Conservation (phyloP, 2,113 vertebrate species). For the Potamarius usumacintae region DNA sequence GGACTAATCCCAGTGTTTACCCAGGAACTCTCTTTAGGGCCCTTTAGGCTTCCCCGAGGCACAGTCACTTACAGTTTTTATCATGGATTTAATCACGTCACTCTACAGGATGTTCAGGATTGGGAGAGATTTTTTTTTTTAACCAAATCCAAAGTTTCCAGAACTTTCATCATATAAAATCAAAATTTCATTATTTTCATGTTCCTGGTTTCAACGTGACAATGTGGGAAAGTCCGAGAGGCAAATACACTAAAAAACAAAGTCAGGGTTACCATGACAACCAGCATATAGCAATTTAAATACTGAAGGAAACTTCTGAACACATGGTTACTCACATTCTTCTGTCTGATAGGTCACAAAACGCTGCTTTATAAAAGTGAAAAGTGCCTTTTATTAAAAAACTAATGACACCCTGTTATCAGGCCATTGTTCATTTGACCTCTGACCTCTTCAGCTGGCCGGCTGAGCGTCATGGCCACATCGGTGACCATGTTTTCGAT, state of each 20-base stretch:
- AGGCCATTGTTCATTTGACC: neutral
- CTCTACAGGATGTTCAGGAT: too few species aligned
- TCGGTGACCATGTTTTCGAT: constrained; percentile 78
- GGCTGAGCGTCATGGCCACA: constrained; percentile 71
- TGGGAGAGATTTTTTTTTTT: too few species aligned
- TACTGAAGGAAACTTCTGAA: neutral
- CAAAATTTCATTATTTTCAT: too few species aligned
- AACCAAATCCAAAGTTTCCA: too few species aligned
- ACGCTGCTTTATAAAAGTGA: neutral
- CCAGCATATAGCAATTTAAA: neutral
- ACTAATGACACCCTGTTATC: neutral
- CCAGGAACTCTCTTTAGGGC: too few species aligned
- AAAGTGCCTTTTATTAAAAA: neutral
- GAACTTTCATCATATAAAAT: too few species aligned
- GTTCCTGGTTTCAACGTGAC: too few species aligned
- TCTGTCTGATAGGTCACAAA: neutral
- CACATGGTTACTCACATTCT: neutral
- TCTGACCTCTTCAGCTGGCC: constrained; percentile 74
- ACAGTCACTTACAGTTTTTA: too few species aligned
- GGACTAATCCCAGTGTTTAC: neutral
- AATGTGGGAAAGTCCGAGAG: too few species aligned
- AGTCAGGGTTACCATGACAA: neutral
- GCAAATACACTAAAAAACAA: too few species aligned
- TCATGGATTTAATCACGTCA: too few species aligned
- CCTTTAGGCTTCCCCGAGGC: too few species aligned